Conservation (phyloP, 2,888 invertebrate species). For the Limenitis camilla region DNA sequence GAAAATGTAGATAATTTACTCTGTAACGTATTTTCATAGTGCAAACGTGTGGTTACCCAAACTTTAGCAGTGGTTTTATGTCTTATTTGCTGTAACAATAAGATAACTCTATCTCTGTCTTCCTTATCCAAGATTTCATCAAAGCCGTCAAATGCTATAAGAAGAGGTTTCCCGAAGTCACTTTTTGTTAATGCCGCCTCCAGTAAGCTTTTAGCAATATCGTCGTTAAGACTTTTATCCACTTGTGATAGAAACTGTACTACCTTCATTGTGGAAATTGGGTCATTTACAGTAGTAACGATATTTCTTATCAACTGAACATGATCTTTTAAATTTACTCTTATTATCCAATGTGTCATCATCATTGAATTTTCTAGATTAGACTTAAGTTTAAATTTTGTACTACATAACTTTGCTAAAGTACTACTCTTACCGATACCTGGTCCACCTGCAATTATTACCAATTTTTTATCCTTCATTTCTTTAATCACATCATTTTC, state of each 20-base stretch:
- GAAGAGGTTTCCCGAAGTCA: neutral
- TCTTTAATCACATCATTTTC: neutral
- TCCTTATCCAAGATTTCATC: neutral
- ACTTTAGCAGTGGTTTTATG: neutral
- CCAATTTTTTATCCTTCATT: neutral
- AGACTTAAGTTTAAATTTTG: neutral
- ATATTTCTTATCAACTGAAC: neutral
- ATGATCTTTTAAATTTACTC: neutral
- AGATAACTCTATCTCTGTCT: neutral
- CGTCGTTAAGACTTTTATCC: neutral
- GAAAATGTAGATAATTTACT: neutral
- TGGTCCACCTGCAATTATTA: slow-evolving; percentile 1
- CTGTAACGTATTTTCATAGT: neutral
- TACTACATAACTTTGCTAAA: neutral
- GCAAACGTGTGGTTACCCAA: neutral
- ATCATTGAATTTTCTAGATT: neutral
- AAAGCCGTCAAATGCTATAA: neutral
- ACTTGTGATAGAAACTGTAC: neutral
- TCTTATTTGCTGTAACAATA: neutral
- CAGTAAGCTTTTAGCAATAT: neutral
- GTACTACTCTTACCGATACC: slow-evolving; percentile 3
- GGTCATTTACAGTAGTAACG: neutral
- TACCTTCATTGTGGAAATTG: neutral
- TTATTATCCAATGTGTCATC: neutral
- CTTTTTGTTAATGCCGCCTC: neutral